Conservation (phyloP, 2,888 invertebrate species). For the Caenorhabditis japonica region DNA sequence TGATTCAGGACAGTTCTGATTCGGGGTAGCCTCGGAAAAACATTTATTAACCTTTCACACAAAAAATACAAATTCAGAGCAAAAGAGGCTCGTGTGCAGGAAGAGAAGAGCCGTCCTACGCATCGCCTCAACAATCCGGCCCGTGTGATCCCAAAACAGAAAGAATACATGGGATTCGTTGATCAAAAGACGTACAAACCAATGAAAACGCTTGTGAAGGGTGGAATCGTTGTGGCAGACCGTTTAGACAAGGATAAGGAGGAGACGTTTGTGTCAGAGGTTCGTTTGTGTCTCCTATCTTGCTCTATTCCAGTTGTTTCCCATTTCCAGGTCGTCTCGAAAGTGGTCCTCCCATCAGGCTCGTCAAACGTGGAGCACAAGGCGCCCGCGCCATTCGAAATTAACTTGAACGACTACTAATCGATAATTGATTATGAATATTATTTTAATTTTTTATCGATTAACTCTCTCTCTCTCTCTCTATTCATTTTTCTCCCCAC, state of each 20-base stretch:
- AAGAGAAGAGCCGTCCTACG: slow-evolving; percentile 15
- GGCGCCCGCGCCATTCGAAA: slow-evolving; percentile 36
- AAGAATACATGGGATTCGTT: slow-evolving; percentile 15
- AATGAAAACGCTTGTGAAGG: slow-evolving; percentile 33
- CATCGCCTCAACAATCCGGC: slow-evolving; percentile 40
- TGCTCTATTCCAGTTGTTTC: no score
- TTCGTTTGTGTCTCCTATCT: no score
- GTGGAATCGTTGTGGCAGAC: slow-evolving; percentile 47
- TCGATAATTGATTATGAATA: background rate
- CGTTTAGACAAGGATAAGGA: slow-evolving; percentile 16
- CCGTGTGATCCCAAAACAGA: slow-evolving; percentile 41
- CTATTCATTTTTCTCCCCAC: background rate
- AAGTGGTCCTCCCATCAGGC: slow-evolving; percentile 9
- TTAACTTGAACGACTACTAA: slow-evolving; percentile 38
- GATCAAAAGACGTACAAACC: slow-evolving; percentile 16
- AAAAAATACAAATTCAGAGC: background rate
- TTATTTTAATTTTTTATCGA: slow-evolving; percentile 1
- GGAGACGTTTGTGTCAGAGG: slow-evolving; percentile 40
- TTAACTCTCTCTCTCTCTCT: background rate
- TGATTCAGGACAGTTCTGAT: no score
- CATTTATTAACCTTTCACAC: no score
- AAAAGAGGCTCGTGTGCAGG: background rate
- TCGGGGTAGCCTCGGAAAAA: no score
- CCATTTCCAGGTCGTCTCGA: slow-evolving; percentile 24
- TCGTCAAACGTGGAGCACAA: slow-evolving; percentile 23